Evolutionary conservation across 2,888 invertebrate species (phyloP).

Genomic region (Balanococcus diminutus): DNA sequence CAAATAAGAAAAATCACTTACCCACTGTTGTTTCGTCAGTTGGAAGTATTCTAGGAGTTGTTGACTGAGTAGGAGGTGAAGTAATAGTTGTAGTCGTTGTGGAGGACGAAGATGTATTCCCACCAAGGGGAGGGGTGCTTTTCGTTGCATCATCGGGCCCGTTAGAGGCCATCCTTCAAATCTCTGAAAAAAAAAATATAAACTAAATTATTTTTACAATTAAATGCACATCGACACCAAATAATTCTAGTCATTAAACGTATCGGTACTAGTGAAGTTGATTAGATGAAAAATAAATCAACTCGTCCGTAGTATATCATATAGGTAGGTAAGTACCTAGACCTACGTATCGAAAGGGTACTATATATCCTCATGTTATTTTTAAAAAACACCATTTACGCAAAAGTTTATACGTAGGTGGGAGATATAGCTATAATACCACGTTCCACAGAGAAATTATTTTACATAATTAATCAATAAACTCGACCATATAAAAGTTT

Average conservation of each 20-base stretch:
- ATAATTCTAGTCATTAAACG: neutral
- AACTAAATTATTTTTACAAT: too few species aligned
- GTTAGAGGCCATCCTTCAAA: neutral
- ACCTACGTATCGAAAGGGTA: neutral
- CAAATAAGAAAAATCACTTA: neutral
- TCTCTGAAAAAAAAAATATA: neutral
- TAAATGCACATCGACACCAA: too few species aligned
- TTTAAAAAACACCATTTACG: neutral
- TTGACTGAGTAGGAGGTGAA: neutral
- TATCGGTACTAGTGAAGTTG: neutral
- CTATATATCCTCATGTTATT: neutral
- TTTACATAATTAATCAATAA: constrained; percentile 42
- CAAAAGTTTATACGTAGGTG: neutral
- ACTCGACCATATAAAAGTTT: neutral
- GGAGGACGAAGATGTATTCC: neutral
- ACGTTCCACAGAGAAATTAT: neutral
- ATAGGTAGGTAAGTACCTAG: too few species aligned
- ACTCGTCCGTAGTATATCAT: neutral
- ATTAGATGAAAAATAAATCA: neutral
- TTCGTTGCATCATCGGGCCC: neutral
- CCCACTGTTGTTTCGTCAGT: neutral
- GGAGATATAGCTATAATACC: neutral
- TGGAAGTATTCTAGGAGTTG: neutral
- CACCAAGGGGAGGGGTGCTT: neutral
- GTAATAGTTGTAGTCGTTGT: neutral